Percentiles rank a stretch among this genome's conserved stretches.
These are phyloP conservation scores for Pheosia gnoma DNA, from an alignment of 2,888 invertebrate genomes.

Conservation along the genomic window DNA sequence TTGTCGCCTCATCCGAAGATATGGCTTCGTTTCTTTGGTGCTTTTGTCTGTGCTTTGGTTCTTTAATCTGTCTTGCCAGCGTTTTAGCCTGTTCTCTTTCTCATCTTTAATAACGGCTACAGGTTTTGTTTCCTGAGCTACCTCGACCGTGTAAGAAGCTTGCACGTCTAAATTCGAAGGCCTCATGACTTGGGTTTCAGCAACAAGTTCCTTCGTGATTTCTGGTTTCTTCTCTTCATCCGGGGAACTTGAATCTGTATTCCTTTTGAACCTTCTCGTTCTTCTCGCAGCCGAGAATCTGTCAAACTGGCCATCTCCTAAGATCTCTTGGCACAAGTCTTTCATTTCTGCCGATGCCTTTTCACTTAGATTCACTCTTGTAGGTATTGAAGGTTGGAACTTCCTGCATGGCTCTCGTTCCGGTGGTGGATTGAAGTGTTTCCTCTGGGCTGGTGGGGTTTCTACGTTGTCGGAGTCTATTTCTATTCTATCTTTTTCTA, in stretches of 20 bases:
- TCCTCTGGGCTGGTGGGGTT: slow-evolving; percentile 92
- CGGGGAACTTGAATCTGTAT: slow-evolving; percentile 83
- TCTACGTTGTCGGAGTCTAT: slow-evolving; percentile 96
- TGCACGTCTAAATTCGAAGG: slow-evolving; percentile 81
- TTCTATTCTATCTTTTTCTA: slow-evolving; percentile 86
- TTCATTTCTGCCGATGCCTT: slow-evolving; percentile 71
- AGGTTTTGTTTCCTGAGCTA: slow-evolving; percentile 66
- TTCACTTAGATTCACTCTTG: slow-evolving; percentile 50
- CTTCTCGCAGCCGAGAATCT: slow-evolving; percentile 92
- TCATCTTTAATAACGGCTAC: slow-evolving; percentile 75
- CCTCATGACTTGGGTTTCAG: slow-evolving; percentile 81
- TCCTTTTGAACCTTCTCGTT: slow-evolving; percentile 91
- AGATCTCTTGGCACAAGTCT: slow-evolving; percentile 78
- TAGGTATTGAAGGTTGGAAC: slow-evolving; percentile 68
- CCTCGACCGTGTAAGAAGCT: slow-evolving; percentile 77
- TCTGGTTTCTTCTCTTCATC: slow-evolving; percentile 83
- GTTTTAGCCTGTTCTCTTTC: slow-evolving; percentile 85
- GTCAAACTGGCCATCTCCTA: slow-evolving; percentile 93
- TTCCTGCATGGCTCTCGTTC: slow-evolving; percentile 85
- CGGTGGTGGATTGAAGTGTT: slow-evolving; percentile 86
- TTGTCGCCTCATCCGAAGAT: slow-evolving; percentile 85
- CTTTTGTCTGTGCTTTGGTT: slow-evolving; percentile 77
- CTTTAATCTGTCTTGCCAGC: slow-evolving; percentile 89
- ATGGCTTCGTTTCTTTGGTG: slow-evolving; percentile 75
- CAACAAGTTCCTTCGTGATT: slow-evolving; percentile 68